Evolutionary conservation across 2,888 invertebrate genomes (phyloP), one percentile per base, ranked within the genome.

Genomic region (Agrypnus murinus): DNA sequence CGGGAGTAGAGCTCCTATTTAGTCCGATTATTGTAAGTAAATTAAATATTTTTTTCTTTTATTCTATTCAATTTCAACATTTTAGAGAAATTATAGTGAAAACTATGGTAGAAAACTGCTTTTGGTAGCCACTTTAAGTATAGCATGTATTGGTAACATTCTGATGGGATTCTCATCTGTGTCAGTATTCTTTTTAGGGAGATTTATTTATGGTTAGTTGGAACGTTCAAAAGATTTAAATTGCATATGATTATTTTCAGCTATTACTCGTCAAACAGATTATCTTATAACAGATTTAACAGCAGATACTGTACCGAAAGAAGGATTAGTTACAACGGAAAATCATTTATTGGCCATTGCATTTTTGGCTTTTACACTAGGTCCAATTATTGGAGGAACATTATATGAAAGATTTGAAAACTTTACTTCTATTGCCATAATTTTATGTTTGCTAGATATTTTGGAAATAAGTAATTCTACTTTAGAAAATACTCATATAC

Each of bases 191-290:
- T 80, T 89, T 76, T 38, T 87, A 15, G 78, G 88, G 46, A 85
- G 90, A 80, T 86, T 87, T 69, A 73, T 88, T 74, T 86, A 89
- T 82, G 90, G 63, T 58, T 82, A 89, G 63, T 58, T 25, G 8
- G 19, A 50, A 25, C 14, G n/a, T 31, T 12, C 5, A 48, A n/a
- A n/a, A n/a, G n/a, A n/a, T n/a, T n/a, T n/a, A n/a, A n/a, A n/a
- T n/a, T n/a, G n/a, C n/a, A n/a, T n/a, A n/a, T n/a, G n/a, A n/a
- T n/a, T n/a, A n/a, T n/a, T 78, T 78, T 36, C 78, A 91, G 92
- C 91, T 74, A 76, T 90, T 72, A 90, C 90, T 77, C 91, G 92
- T 82, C 92, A 92, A 81, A 90, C 90, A 8, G 92, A 91, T 81
- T 88, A 89, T 76, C 83, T 92, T 59, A 86, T 88, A 17, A 89